phyloP scores from a whole-genome alignment of 2,888 invertebrate genomes.

The Temnothorax ravouxi region DNA sequence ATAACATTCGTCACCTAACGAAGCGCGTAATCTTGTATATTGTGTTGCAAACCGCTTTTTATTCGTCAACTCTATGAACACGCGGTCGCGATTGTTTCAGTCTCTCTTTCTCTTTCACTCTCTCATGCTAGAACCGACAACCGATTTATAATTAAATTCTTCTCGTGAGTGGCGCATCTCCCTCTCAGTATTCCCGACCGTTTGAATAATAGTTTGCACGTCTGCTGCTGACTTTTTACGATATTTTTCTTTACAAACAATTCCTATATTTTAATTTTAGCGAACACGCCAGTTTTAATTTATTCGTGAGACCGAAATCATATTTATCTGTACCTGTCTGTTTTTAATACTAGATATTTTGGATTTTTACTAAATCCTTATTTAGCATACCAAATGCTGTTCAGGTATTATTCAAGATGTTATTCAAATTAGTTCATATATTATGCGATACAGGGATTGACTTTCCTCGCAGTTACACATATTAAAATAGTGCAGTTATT shows the following conservation, averaged over 20 bases:
- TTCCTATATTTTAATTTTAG: background rate
- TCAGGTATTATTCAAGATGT: background rate
- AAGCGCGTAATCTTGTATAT: conserved; percentile 1
- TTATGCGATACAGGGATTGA: background rate
- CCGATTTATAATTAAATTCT: conserved; percentile 20
- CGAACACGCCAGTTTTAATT: background rate
- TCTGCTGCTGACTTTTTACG: background rate
- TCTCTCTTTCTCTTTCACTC: background rate
- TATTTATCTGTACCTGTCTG: background rate
- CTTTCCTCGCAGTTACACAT: background rate
- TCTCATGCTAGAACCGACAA: background rate
- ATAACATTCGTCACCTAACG: background rate
- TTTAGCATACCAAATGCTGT: background rate
- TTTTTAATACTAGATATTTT: background rate
- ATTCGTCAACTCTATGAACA: background rate
- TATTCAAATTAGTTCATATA: background rate
- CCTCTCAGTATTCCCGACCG: background rate
- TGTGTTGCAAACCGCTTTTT: conserved; percentile 1
- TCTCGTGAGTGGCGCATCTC: background rate
- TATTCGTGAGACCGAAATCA: background rate
- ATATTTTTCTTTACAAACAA: background rate
- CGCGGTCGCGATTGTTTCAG: background rate
- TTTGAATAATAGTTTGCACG: background rate
- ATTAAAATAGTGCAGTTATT: background rate
- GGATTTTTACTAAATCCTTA: background rate